Evolutionary conservation across 2,113 vertebrate species (phyloP).

Genomic region (Neopipo cinnamomea): DNA sequence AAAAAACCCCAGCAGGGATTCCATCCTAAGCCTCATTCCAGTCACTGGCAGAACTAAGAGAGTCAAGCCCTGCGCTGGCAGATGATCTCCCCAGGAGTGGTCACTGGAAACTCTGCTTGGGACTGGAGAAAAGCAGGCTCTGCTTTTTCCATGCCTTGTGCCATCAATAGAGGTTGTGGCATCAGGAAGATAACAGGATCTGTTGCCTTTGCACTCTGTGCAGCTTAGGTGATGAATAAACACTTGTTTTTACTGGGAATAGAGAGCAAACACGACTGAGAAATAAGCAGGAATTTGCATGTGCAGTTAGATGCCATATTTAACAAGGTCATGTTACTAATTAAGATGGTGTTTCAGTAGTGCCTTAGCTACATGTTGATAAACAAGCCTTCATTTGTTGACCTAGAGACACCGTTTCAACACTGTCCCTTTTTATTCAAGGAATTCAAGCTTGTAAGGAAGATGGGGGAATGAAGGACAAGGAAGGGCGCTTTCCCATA

Average conservation of each 20-base stretch:
- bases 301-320: conserved; percentile 30
- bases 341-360: conserved; percentile 37
- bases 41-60: background rate
- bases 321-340: conserved; percentile 51
- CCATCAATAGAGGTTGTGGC: background rate
- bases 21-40: background rate
- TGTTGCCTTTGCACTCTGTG: background rate
- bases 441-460: background rate
- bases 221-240: conserved; percentile 8
- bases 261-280: conserved; percentile 4
- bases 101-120: background rate
- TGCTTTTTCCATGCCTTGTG: background rate
- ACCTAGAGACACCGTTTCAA: background rate
- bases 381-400: conserved; percentile 14
- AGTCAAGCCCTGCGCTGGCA: background rate
- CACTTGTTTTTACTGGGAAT: conserved; percentile 1
- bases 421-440: background rate
- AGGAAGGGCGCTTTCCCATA: background rate
- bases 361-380: conserved; percentile 1
- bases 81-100: background rate
- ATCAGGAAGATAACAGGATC: background rate
- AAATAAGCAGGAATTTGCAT: conserved; percentile 37
- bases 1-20: background rate
- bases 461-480: background rate
- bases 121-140: background rate